Percentiles rank a stretch among this genome's conserved stretches.
Evolutionary conservation across 1,140 invertebrate genomes (phyloP).

Genomic region (Temnothorax nylanderi): DNA sequence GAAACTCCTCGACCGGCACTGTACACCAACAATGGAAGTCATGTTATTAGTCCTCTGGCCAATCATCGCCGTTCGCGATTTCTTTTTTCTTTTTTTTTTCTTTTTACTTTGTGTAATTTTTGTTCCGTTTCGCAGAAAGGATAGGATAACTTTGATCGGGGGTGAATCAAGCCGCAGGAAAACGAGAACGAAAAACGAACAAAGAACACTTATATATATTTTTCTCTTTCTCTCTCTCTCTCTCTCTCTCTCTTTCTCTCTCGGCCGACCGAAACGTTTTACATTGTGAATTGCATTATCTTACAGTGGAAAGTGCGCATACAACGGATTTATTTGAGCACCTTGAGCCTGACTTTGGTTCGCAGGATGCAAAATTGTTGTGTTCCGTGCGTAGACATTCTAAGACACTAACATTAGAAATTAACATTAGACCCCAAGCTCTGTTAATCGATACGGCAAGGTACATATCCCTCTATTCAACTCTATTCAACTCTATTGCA

Average conservation of each 20-base stretch:
- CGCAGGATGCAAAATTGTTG: neutral
- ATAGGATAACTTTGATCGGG: constrained; percentile 45
- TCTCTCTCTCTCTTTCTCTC: neutral
- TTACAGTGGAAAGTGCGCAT: constrained; percentile 61
- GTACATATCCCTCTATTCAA: neutral
- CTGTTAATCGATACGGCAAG: neutral
- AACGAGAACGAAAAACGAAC: constrained; percentile 46
- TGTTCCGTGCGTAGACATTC: neutral
- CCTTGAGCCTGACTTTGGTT: constrained; percentile 4
- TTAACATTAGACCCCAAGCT: too few relatives aligned
- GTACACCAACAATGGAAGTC: constrained; percentile 79
- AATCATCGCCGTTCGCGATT: constrained; percentile 38
- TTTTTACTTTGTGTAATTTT: neutral
- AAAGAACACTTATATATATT: constrained; percentile 60
- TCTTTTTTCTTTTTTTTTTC: neutral
- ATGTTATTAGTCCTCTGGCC: constrained; percentile 63
- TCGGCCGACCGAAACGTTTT: constrained; percentile 27
- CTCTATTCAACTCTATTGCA: neutral
- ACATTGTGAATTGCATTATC: constrained; percentile 49
- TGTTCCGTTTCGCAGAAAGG: constrained; percentile 2
- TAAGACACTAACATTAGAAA: constrained; percentile 9
- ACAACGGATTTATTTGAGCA: constrained; percentile 28
- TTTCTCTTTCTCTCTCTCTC: neutral
- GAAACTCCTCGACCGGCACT: constrained; percentile 84
- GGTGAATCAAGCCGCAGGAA: constrained; percentile 52